Evolutionary conservation across 2,888 invertebrate genomes (phyloP), one percentile per base, ranked within the genome.

Genomic region (Panopea generosa): DNA sequence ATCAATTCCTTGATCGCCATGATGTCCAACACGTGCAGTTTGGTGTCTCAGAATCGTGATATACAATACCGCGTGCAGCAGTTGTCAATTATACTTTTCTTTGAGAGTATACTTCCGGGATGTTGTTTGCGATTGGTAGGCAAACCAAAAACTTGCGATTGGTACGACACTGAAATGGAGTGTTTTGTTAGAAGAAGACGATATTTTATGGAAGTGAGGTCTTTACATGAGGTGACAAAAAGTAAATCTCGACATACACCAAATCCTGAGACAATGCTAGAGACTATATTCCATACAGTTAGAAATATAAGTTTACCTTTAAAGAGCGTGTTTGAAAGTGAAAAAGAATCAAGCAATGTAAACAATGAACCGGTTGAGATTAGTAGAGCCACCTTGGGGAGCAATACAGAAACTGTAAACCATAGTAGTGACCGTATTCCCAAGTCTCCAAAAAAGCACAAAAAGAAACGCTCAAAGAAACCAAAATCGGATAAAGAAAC

Each of bases 1-100:
- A 62, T 78, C 11, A 78, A 78, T 40, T 78, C 78, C 4, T 45
- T 78, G 26, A 78, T 78, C 43, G 78, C 78, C 9, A 78, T 78
- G 78, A 78, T 78, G 78, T 78, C 78, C 38, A 74, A 74, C 40
- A 78, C 78, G 1, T 78, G 78, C 45, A 74, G 67, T 20, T 45
- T 78, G 22, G 71, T 78, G 14, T 78, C 78, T 3, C 66, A 78
- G 47, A 74, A 78, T 33, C 66, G 78, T 11, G 70, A 78, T n/a
- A 50, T 78, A 1, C 78, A 78, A 45, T 78, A 70, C 49, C 52
- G 78, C 2, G 62, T 78, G 14, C 78, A 78, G 29, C 78, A 78
- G 26, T 40, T 78, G 22, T 78, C 78, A 2, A 78, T 74, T n/a
- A 66, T 78, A 33, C 62, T 78, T n/a, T 78, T 78, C 66, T 78